Base-by-base conservation (phyloP, 2,113 vertebrate species). In the Gadus macrocephalus region DNA sequence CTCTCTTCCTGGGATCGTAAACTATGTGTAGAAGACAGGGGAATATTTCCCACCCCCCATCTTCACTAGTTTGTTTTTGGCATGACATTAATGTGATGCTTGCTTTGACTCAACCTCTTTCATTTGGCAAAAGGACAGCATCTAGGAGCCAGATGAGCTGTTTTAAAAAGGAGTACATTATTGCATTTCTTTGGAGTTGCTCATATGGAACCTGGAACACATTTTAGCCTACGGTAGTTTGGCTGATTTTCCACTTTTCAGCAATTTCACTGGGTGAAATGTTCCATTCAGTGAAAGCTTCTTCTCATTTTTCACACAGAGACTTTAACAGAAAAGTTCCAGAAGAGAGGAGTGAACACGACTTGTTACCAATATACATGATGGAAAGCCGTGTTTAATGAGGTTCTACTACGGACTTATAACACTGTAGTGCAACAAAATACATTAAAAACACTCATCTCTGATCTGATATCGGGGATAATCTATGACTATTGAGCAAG, bases 201-300 rank as follows among this genome's bases (percentile, higher is more conserved):
- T 35, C 31, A 35, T 35, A 35, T 35, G 31, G 31, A 35, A 35
- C 31, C 4, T 5, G 31, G 31, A 12, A 49, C 42, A 14, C 42
- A 49, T 12, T 49, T 49, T 49, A 66, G 22, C 69, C 64, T 64
- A 6, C 56, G 8, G 16, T 59, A 61, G 59, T 67, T 75, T 76
- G 58, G 69, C 61, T 61, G 31, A 15, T 60, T 22, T 68, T 76
- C 68, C 9, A 7, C n/a, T 71, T 76, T 74, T 82, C 77, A 82
- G 83, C 64, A 42, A 64, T 79, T 76, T 60, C 81, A 84, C 84
- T 81, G 75, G 80, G 56, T 63, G 64, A 66, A 1, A 59, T 76
- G 77, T 78, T 85, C 68, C 66, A 77, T 64, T 69, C 53, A 28
- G 65, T 20, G 58, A 67, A 61, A 59, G 31, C 67, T 75, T 62